A percentile compares a stretch with the other conserved stretches of the same genome.
Evolutionary conservation across 2,797 vertebrate species (phyloP).

Genomic region (Cynodonichthys magdalenae): DNA sequence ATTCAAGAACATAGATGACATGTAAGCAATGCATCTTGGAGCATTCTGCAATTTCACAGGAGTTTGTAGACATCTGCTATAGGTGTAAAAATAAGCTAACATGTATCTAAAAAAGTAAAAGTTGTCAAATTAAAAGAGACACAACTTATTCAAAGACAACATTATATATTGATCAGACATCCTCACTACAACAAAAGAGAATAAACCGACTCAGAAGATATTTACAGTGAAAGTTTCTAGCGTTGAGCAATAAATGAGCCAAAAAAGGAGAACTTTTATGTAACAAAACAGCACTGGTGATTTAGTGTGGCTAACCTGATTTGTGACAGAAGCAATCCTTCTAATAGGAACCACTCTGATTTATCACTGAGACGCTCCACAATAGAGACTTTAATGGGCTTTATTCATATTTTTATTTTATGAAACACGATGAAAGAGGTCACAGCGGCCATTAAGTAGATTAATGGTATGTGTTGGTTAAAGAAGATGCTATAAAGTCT

Average conservation of each 20-base stretch:
- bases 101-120: not conserved
- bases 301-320: slow-evolving; percentile 64
- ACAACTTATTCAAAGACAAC: not conserved
- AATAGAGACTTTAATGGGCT: slow-evolving; percentile 82
- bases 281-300: slow-evolving; percentile 66
- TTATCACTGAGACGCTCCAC: slow-evolving; percentile 73
- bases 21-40: not conserved
- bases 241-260: slow-evolving; percentile 39
- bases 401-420: slow-evolving; percentile 87
- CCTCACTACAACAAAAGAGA: slow-evolving; percentile 15
- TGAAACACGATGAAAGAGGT: slow-evolving; percentile 86
- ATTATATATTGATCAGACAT: slow-evolving; percentile 33
- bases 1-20: slow-evolving; percentile 1
- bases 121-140: slow-evolving; percentile 2
- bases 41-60: slow-evolving; percentile 2
- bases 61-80: not conserved
- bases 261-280: slow-evolving; percentile 50
- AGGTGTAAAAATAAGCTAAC: slow-evolving; percentile 17
- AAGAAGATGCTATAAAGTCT: slow-evolving; percentile 85
- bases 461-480: slow-evolving; percentile 83
- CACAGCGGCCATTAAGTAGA: slow-evolving; percentile 81
- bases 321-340: slow-evolving; percentile 72
- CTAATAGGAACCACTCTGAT: slow-evolving; percentile 76
- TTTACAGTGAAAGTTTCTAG: slow-evolving; percentile 39
- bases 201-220: slow-evolving; percentile 1